Base-by-base conservation (phyloP, 2,113 vertebrate genomes). In the Eudorcas thomsonii region DNA sequence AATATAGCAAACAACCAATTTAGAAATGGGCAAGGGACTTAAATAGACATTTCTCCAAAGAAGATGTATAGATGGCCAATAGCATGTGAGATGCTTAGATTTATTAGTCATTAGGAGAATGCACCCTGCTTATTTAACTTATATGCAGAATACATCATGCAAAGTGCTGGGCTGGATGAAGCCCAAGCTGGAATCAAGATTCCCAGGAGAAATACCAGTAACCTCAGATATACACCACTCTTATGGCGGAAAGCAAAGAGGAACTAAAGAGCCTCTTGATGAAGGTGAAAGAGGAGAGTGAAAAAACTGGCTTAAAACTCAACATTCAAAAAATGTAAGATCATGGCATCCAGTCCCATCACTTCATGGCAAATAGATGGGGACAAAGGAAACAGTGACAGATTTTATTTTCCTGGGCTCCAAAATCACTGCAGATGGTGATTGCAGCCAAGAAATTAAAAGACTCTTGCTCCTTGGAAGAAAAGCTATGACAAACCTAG, bases 31-130 rank as follows among this genome's bases (percentile, higher is more conserved):
- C 78, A 90, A 89, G 84, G 43, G n/a, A 83, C 59, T 88, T 92
- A 59, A 91, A 55, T 26, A 85, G 55, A 85, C 43, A 67, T 93
- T 92, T 84, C 26, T 36, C 23, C n/a, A 50, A 23, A 97, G 54
- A 81, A 93, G 19, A 81, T 82, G 19, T 59, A 78, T 25, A 57
- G 26, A 48, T 54, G 33, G 16, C 54, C 95, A 96, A 62, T 36
- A 62, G 21, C 60, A 93, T 48, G 45, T 45, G 45, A 86, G 60
- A 74, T 88, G 21, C 43, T 82, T 60, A 91, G 45, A 30, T 30
- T 94, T 74, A 84, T 48, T 48, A 90, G 88, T 60, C n/a, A 25
- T 52, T 81, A 91, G n/a, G n/a, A 36, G 36, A 71, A 71, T 71
- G n/a, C 39, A 71, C n/a, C 19, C n/a, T 71, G n/a, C 67, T 71